These are phyloP conservation scores for Microcebus jonahi DNA, from an alignment of 2,113 vertebrate genomes.

Conservation along the genomic window DNA sequence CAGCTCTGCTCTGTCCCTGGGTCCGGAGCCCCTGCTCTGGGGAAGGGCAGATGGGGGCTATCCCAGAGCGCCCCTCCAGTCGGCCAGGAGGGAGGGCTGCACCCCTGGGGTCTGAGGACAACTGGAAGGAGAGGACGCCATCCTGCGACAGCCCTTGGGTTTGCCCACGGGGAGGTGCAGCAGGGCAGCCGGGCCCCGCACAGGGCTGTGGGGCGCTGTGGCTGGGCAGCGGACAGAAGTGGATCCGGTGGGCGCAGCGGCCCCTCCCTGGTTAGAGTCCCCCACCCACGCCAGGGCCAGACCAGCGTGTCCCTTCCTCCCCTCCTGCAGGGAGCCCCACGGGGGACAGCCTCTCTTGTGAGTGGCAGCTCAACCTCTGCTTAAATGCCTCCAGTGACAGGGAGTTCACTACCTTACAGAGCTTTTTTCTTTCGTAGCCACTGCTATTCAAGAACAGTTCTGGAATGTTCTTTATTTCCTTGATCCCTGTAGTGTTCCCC, in stretches of 20 bases:
- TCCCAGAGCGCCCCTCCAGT: neutral
- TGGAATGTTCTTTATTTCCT: neutral
- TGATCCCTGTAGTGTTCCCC: neutral
- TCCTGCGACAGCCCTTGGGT: fast-evolving
- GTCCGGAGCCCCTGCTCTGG: neutral
- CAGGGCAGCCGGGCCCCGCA: neutral
- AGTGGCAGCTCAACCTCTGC: neutral
- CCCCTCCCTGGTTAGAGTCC: neutral
- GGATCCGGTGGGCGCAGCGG: fast-evolving
- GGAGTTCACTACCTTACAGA: neutral
- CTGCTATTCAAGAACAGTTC: neutral
- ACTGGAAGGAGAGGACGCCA: neutral
- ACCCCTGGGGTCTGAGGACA: neutral
- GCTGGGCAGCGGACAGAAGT: neutral
- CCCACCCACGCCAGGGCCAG: no score
- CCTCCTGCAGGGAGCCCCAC: neutral
- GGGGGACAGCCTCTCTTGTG: neutral
- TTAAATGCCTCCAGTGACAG: neutral
- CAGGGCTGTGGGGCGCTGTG: no score
- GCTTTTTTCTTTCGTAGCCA: neutral
- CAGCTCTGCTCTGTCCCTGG: neutral
- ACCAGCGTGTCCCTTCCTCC: neutral
- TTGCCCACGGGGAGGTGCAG: neutral
- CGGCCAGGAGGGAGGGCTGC: neutral
- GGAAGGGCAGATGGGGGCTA: neutral